Evolutionary conservation across 2,888 invertebrate species (phyloP).

Genomic region (Orchesella flavescens): DNA sequence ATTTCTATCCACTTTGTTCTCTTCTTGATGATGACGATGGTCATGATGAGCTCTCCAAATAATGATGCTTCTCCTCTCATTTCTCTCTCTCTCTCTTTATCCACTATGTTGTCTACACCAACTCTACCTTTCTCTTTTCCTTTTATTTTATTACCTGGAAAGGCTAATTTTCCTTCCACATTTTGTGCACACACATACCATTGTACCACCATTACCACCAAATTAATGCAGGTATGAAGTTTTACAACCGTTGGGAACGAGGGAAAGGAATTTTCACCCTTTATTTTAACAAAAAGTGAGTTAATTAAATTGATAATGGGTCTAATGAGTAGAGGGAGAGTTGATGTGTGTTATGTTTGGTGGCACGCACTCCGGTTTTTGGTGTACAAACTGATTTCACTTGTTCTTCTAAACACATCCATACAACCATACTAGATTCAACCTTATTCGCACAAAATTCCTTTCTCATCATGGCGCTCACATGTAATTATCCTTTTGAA

Average conservation of each 20-base stretch:
- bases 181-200: constrained; percentile 26
- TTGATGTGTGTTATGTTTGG: not conserved
- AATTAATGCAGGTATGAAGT: constrained; percentile 11
- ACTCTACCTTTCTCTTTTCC: not conserved
- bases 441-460: no score
- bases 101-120: no score
- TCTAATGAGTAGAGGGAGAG: constrained; percentile 17
- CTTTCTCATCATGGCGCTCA: no score
- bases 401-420: not conserved
- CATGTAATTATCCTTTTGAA: no score
- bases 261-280: constrained; percentile 13
- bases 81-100: no score
- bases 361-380: constrained; percentile 12
- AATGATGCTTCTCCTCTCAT: constrained; percentile 56
- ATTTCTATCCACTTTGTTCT: no score
- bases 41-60: constrained; percentile 44
- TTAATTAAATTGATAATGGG: constrained; percentile 42
- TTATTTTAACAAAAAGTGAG: constrained; percentile 32
- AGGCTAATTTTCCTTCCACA: constrained; percentile 15
- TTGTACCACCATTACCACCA: not conserved
- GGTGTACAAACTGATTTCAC: constrained; percentile 1
- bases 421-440: no score
- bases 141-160: not conserved
- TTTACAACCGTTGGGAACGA: not conserved
- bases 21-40: not conserved